Evolutionary conservation across 2,797 vertebrate species (phyloP).

Genomic region (Myotis daubentonii): DNA sequence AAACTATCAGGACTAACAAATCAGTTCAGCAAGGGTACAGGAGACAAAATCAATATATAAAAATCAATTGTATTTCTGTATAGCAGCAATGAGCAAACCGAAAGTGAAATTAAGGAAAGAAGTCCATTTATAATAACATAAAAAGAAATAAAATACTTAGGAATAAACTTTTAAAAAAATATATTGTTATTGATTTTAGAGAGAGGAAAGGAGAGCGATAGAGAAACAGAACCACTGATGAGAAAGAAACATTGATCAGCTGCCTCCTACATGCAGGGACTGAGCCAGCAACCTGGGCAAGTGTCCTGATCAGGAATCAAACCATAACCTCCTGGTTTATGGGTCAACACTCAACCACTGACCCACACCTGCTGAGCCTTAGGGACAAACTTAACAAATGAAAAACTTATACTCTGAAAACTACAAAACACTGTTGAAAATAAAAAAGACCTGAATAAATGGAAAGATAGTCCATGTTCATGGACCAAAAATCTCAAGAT

Average conservation of each 20-base stretch:
- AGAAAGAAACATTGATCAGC: too few species aligned
- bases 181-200: too few species aligned
- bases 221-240: too few species aligned
- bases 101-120: conserved; percentile 10
- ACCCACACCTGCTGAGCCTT: too few species aligned
- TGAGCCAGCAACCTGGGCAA: too few species aligned
- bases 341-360: too few species aligned
- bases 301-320: too few species aligned
- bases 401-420: background rate
- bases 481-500: background rate
- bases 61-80: background rate
- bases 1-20: background rate
- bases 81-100: background rate
- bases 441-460: background rate
- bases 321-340: too few species aligned
- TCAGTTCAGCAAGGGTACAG: background rate
- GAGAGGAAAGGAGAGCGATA: too few species aligned
- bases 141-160: background rate
- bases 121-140: background rate
- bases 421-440: background rate
- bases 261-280: too few species aligned
- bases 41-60: background rate
- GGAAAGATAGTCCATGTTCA: background rate
- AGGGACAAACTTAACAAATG: background rate
- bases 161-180: background rate